Conservation (phyloP, 1,140 invertebrate genomes). For the Bombus sylvicola region DNA sequence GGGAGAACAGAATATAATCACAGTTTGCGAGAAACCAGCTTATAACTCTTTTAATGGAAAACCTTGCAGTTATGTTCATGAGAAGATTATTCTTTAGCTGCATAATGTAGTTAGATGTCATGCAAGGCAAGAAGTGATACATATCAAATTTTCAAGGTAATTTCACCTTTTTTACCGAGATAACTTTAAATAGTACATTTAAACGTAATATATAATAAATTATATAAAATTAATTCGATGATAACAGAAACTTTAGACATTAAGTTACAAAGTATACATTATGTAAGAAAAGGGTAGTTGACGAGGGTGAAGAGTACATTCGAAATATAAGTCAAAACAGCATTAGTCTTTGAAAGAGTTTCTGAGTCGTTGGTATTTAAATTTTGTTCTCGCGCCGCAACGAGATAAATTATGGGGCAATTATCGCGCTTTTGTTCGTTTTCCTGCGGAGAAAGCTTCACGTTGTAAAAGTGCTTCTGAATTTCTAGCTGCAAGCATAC, state of each 20-base stretch:
- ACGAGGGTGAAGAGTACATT: not conserved
- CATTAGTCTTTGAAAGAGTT: conserved; percentile 7
- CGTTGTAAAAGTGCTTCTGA: not conserved
- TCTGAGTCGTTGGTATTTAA: conserved; percentile 42
- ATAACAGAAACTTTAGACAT: not conserved
- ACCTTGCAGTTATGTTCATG: too few species aligned
- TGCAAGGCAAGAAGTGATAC: too few species aligned
- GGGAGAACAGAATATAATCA: too few species aligned
- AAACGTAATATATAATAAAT: too few species aligned
- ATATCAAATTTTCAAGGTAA: too few species aligned
- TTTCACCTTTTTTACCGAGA: too few species aligned
- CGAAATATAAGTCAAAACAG: conserved; percentile 4
- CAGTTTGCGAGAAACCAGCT: too few species aligned
- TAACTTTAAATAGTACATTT: too few species aligned
- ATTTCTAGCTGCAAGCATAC: not conserved
- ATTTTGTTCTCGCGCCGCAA: conserved; percentile 13
- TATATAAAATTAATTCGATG: not conserved
- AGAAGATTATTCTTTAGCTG: too few species aligned
- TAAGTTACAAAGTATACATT: not conserved
- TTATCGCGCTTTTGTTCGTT: conserved; percentile 36
- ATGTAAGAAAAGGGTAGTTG: not conserved
- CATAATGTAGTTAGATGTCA: too few species aligned
- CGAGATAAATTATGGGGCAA: conserved; percentile 43
- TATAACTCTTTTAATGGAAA: too few species aligned
- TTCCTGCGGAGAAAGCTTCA: not conserved